phyloP scores from a whole-genome alignment of 1,140 invertebrate species.

The Pseudomyrmex dendroicus region DNA sequence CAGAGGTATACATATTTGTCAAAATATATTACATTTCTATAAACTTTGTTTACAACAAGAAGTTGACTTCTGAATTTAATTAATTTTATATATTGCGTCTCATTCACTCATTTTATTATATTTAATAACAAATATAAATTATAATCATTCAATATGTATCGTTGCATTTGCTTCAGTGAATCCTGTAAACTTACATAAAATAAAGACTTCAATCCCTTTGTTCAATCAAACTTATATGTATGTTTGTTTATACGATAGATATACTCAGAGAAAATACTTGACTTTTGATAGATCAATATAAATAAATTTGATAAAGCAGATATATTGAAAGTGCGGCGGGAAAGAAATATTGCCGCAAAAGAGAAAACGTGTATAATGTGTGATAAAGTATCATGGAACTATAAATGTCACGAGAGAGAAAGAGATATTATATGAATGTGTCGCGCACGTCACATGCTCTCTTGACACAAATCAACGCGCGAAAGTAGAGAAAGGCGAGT shows the following conservation, averaged over 20 bases:
- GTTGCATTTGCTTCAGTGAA: too few relatives aligned
- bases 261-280: neutral
- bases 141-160: too few relatives aligned
- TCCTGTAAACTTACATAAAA: too few relatives aligned
- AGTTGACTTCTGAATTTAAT: too few relatives aligned
- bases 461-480: constrained; percentile 57
- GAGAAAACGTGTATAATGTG: neutral
- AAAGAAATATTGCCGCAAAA: neutral
- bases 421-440: neutral
- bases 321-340: neutral
- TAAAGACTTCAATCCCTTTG: too few relatives aligned
- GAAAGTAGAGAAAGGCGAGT: constrained; percentile 59
- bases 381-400: constrained; percentile 31
- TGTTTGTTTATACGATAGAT: too few relatives aligned
- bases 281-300: neutral
- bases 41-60: too few relatives aligned
- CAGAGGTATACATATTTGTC: too few relatives aligned
- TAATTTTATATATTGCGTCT: neutral
- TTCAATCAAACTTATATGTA: too few relatives aligned
- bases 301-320: constrained; percentile 9
- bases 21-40: too few relatives aligned
- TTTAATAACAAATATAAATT: too few relatives aligned
- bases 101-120: too few relatives aligned
- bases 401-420: constrained; percentile 14
- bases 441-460: neutral